A percentile compares a stretch with the other conserved stretches of the same genome.
These are phyloP conservation scores for Falco biarmicus DNA, from an alignment of 2,797 vertebrate species.

Conservation along the genomic window DNA sequence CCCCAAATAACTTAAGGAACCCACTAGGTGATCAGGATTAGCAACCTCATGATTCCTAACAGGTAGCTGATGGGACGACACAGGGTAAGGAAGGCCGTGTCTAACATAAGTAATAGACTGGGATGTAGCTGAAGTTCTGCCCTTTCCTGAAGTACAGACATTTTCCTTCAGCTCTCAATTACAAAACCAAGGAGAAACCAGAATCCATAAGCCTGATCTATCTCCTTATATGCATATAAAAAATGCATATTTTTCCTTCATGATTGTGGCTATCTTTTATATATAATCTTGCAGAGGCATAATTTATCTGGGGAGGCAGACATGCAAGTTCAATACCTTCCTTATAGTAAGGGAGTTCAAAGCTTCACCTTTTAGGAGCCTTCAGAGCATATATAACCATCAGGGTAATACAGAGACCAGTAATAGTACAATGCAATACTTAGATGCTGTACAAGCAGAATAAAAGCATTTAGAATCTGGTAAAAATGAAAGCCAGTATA, in stretches of 20 bases:
- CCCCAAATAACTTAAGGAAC: not conserved
- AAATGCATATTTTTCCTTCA: not conserved
- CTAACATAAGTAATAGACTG: not conserved
- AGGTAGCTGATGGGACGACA: not conserved
- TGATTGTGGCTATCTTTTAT: not conserved
- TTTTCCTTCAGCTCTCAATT: not conserved
- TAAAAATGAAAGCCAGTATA: not conserved
- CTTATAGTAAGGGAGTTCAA: not conserved
- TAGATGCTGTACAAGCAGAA: not conserved
- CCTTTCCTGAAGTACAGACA: not conserved
- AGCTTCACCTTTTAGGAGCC: not conserved
- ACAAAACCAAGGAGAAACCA: not conserved
- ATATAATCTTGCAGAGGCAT: not conserved
- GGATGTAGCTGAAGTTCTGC: not conserved
- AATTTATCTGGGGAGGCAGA: not conserved
- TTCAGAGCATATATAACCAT: not conserved
- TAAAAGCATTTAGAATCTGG: not conserved
- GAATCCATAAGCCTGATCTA: not conserved
- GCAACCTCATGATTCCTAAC: not conserved
- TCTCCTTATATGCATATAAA: not conserved
- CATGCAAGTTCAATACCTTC: not conserved
- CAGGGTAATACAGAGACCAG: not conserved
- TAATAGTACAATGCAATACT: not conserved
- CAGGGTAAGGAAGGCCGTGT: not conserved
- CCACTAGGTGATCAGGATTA: not conserved